Evolutionary conservation across 2,113 vertebrate species (phyloP).

Genomic region (Grallaria varia): DNA sequence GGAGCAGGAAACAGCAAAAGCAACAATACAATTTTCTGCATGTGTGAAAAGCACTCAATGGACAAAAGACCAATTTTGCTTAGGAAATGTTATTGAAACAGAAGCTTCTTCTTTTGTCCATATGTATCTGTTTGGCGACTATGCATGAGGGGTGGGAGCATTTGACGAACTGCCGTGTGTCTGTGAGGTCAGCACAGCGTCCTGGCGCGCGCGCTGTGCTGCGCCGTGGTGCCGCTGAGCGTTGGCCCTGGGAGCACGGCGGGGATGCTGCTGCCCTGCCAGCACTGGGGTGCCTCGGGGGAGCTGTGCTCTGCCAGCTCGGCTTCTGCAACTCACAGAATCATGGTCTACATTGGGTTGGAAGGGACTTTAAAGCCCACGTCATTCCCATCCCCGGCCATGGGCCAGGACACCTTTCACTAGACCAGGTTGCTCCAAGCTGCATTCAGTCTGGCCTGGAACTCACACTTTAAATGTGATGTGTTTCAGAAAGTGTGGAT

Average conservation of each 20-base stretch:
- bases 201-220: accelerated
- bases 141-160: not conserved
- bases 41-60: accelerated
- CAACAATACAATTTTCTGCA: not conserved
- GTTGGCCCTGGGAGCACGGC: not conserved
- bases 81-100: not conserved
- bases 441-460: not conserved
- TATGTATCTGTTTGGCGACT: not conserved
- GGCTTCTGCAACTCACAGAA: not conserved
- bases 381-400: not conserved
- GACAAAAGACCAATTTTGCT: not conserved
- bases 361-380: not conserved
- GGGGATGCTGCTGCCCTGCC: not conserved
- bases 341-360: not conserved
- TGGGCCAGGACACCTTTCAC: not conserved
- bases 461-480: accelerated
- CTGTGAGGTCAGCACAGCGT: accelerated
- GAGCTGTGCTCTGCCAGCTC: accelerated
- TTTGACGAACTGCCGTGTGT: not conserved
- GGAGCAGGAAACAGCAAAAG: not conserved
- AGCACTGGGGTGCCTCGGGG: not conserved
- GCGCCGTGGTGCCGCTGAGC: not conserved
- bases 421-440: not conserved
- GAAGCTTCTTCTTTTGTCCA: not conserved
- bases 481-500: not conserved